These are phyloP conservation scores for Leucosticte australis DNA, from an alignment of 2,113 vertebrate genomes.

Conservation along the genomic window DNA sequence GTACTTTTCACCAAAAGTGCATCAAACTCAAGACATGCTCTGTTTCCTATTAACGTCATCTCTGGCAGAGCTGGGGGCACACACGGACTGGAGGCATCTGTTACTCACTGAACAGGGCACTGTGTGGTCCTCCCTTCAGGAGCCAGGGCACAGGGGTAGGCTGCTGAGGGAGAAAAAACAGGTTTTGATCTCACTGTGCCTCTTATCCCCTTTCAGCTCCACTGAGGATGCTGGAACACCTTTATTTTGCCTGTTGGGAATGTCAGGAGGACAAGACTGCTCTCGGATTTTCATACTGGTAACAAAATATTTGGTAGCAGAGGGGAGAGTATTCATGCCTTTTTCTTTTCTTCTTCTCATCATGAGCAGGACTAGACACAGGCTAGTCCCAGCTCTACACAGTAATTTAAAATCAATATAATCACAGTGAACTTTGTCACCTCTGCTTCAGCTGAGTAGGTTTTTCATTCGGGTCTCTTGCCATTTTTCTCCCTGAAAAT, in stretches of 20 bases:
- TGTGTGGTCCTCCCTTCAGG: neutral
- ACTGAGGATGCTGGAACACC: neutral
- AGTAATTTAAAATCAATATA: constrained; percentile 69
- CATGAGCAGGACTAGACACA: neutral
- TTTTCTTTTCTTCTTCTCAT: constrained; percentile 6
- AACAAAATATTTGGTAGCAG: neutral
- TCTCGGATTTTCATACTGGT: neutral
- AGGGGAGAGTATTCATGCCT: neutral
- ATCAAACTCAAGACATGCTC: constrained; percentile 20
- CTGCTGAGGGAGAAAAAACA: neutral
- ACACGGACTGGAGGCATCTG: constrained; percentile 21
- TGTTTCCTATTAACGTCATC: constrained; percentile 23
- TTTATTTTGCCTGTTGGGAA: neutral
- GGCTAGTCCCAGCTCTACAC: constrained; percentile 11
- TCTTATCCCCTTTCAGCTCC: neutral
- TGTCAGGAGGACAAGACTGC: neutral
- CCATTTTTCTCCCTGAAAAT: constrained; percentile 39
- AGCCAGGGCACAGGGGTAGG: neutral
- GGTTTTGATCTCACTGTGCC: neutral
- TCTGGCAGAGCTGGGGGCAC: neutral
- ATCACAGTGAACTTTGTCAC: constrained; percentile 64
- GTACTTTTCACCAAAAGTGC: neutral
- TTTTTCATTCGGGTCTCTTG: constrained; percentile 52
- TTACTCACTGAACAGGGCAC: neutral
- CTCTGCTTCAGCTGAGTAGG: constrained; percentile 54